These are phyloP conservation scores for Octomys mimax DNA, from an alignment of 2,797 vertebrate genomes.

Conservation along the genomic window DNA sequence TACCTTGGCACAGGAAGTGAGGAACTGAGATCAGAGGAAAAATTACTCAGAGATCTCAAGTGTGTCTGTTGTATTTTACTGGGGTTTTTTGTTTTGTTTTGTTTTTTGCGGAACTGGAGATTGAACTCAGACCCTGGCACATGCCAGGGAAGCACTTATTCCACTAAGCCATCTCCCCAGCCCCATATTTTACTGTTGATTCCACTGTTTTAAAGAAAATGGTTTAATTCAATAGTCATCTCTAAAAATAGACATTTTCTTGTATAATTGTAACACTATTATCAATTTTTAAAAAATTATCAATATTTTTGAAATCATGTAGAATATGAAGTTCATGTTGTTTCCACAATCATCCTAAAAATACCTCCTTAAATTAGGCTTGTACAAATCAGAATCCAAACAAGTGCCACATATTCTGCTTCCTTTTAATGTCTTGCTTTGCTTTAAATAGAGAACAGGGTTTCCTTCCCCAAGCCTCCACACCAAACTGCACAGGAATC, in stretches of 20 bases:
- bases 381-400: neutral
- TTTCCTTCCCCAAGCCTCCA: neutral
- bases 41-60: neutral
- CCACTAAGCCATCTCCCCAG: too few species aligned
- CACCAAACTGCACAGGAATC: fast-evolving
- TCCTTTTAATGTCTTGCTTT: neutral
- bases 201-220: slow-evolving; percentile 33
- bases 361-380: neutral
- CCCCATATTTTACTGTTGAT: too few species aligned
- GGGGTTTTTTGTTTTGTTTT: neutral
- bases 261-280: neutral
- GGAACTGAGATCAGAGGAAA: neutral
- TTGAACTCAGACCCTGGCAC: too few species aligned
- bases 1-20: neutral
- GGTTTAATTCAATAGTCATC: neutral
- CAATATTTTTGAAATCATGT: neutral
- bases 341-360: slow-evolving; percentile 16
- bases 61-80: neutral
- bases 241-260: neutral
- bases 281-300: neutral
- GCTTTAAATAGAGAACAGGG: neutral
- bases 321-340: neutral
- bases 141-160: too few species aligned
- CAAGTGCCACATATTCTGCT: neutral
- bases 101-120: too few species aligned